Evolutionary conservation across 1,140 invertebrate genomes (phyloP).

Genomic region (Diorhabda carinulata): DNA sequence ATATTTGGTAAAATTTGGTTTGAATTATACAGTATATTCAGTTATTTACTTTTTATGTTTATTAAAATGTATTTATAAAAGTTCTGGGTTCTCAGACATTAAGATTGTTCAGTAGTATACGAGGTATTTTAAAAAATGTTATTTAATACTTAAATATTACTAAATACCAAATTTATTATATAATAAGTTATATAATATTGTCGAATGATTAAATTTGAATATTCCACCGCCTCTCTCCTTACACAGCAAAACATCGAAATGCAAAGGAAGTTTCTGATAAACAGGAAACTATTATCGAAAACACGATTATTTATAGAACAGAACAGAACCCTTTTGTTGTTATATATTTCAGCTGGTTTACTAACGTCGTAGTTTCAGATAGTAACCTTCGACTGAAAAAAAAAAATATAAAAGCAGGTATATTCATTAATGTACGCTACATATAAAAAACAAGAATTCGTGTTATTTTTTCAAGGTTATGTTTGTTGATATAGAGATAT

Average conservation of each 20-base stretch:
- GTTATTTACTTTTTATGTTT: too few relatives aligned
- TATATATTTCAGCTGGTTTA: slow-evolving; percentile 5
- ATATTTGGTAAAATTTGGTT: too few relatives aligned
- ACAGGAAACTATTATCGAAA: slow-evolving; percentile 7
- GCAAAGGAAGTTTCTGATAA: slow-evolving; percentile 4
- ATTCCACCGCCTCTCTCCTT: neutral
- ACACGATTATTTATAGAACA: neutral
- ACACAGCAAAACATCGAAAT: neutral
- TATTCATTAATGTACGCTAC: neutral
- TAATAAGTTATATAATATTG: too few relatives aligned
- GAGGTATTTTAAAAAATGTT: too few relatives aligned
- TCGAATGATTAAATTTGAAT: neutral
- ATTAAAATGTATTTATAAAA: too few relatives aligned
- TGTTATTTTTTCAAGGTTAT: slow-evolving; percentile 9
- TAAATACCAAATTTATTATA: too few relatives aligned
- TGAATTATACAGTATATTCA: too few relatives aligned
- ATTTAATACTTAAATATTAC: too few relatives aligned
- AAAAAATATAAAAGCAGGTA: neutral
- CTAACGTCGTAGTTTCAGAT: neutral
- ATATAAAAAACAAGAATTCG: neutral
- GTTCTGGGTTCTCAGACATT: too few relatives aligned
- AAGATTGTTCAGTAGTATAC: too few relatives aligned
- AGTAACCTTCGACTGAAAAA: neutral
- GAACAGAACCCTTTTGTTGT: neutral
- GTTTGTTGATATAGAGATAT: slow-evolving; percentile 1